Evolutionary conservation across 2,797 vertebrate genomes (phyloP).

Genomic region (Apodemus agrarius): DNA sequence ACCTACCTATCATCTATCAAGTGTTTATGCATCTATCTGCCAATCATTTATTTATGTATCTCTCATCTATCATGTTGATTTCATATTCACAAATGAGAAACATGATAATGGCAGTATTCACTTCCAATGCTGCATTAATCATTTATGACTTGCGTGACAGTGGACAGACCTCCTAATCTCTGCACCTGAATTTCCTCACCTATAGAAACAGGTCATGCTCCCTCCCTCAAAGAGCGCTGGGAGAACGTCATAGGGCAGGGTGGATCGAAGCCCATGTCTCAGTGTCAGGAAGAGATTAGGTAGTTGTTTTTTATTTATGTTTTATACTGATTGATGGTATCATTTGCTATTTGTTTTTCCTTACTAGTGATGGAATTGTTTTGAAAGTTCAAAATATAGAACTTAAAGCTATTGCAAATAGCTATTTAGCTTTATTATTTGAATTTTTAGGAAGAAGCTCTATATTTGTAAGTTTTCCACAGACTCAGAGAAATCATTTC

Average conservation of each 20-base stretch:
- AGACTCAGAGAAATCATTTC: not conserved
- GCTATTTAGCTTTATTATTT: not conserved
- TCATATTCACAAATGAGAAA: not conserved
- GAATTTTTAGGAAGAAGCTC: not conserved
- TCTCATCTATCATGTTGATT: not conserved
- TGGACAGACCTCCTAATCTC: not conserved
- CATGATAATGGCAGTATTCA: not conserved
- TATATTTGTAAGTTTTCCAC: constrained; percentile 3
- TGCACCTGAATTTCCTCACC: not conserved
- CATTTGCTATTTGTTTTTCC: not conserved
- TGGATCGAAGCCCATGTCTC: not conserved
- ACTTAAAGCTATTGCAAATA: not conserved
- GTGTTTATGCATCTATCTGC: not conserved
- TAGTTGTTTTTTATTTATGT: not conserved
- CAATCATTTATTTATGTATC: not conserved
- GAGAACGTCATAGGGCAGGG: not conserved
- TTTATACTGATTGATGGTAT: not conserved
- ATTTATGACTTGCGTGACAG: not conserved
- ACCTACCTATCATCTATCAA: not conserved
- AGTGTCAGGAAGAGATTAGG: not conserved
- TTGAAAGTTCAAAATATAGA: not conserved
- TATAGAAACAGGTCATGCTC: not conserved
- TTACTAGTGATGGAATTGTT: not conserved
- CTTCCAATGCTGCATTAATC: not conserved
- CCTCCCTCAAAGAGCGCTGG: not conserved